Evolutionary conservation across 2,888 invertebrate species (phyloP).

Genomic region (Lobophora halterata): DNA sequence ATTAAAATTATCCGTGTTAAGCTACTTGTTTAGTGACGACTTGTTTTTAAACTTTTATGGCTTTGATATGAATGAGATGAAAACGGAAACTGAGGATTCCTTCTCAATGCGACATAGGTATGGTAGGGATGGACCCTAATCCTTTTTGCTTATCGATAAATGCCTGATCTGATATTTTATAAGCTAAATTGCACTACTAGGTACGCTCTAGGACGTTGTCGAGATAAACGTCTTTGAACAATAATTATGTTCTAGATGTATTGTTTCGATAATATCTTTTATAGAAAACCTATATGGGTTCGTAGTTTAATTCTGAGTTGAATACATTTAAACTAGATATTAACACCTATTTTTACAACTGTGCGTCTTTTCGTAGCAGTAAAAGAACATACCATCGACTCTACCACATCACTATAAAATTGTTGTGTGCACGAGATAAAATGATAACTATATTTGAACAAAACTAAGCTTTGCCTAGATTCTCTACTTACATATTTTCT

Average conservation of each 20-base stretch:
- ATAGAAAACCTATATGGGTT: too few species aligned
- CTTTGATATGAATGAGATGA: slow-evolving; percentile 29
- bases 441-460: slow-evolving; percentile 52
- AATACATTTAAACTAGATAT: too few species aligned
- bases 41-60: slow-evolving; percentile 30
- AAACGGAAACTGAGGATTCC: slow-evolving; percentile 33
- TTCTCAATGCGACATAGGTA: slow-evolving; percentile 17
- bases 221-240: too few species aligned
- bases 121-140: slow-evolving; percentile 20
- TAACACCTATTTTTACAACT: too few species aligned
- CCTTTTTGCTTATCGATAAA: slow-evolving; percentile 1
- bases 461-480: slow-evolving; percentile 41
- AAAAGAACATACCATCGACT: neutral
- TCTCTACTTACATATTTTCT: slow-evolving; percentile 26
- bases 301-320: too few species aligned
- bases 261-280: too few species aligned
- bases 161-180: too few species aligned
- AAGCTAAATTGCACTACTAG: too few species aligned
- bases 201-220: too few species aligned
- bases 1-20: slow-evolving; percentile 26
- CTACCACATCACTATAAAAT: slow-evolving; percentile 46
- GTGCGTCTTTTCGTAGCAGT: too few species aligned
- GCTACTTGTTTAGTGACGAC: slow-evolving; percentile 17
- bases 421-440: slow-evolving; percentile 50
- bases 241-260: too few species aligned